Conservation (phyloP, 1,140 invertebrate genomes). For the Doryteuthis pealeii region DNA sequence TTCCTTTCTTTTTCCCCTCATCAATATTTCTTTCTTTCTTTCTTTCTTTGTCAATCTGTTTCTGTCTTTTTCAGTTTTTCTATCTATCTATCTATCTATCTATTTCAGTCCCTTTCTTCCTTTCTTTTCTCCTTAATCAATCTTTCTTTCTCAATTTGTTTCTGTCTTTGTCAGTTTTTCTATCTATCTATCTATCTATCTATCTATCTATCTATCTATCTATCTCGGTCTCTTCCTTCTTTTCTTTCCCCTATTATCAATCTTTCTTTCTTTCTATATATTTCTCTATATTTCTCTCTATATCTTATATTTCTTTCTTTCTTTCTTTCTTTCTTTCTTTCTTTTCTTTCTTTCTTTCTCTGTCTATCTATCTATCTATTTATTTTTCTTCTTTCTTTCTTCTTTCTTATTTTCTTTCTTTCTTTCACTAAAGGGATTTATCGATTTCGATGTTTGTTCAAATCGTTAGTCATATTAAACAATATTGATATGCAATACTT, state of each 20-base stretch:
- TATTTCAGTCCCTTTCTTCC: neutral
- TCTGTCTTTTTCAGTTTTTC: neutral
- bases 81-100: no score
- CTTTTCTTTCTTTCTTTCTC: neutral
- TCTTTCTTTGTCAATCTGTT: neutral
- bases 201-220: neutral
- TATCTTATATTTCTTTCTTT: neutral
- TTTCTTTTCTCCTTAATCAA: no score
- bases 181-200: neutral
- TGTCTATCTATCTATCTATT: neutral
- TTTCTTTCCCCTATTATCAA: neutral
- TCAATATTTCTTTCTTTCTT: neutral
- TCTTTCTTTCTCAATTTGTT: no score
- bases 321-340: neutral
- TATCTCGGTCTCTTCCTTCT: neutral
- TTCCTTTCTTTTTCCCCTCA: neutral
- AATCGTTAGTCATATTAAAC: no score
- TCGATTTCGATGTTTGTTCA: no score
- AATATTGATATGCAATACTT: no score
- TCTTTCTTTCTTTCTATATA: neutral
- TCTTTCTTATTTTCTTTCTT: neutral
- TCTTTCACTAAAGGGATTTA: neutral
- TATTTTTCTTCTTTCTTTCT: neutral
- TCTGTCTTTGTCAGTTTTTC: no score
- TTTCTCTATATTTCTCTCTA: neutral